Conservation (phyloP, 2,797 vertebrate species). For the Amblyopsis hoosieri region DNA sequence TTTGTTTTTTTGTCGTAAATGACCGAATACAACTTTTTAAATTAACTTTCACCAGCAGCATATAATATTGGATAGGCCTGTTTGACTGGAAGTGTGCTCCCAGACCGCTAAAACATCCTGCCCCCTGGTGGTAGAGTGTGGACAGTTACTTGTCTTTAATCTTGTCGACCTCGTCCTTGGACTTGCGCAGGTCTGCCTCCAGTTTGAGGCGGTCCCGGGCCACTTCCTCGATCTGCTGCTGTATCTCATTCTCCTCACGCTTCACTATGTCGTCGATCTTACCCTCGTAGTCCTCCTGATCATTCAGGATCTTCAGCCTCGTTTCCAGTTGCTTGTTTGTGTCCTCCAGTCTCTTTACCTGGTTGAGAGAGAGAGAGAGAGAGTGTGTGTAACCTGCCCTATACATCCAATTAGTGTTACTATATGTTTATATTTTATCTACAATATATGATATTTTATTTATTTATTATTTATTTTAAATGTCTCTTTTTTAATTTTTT, state of each 20-base stretch:
- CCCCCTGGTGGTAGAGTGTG: not conserved
- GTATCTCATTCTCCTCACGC: conserved; percentile 56
- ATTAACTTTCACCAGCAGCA: too few species aligned
- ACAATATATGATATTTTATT: too few species aligned
- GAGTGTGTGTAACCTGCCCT: too few species aligned
- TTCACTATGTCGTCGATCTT: conserved; percentile 65
- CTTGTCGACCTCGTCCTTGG: conserved; percentile 54
- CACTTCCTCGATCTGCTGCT: conserved; percentile 64
- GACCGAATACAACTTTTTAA: too few species aligned
- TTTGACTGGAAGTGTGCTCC: too few species aligned
- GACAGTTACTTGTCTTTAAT: conserved; percentile 63
- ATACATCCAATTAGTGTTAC: too few species aligned
- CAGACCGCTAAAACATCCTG: not conserved
- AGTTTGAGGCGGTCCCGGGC: conserved; percentile 66
- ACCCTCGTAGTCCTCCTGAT: conserved; percentile 68
- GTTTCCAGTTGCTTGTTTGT: conserved; percentile 72
- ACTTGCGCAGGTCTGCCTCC: conserved; percentile 53
- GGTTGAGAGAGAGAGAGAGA: not conserved
- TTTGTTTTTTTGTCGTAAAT: not conserved
- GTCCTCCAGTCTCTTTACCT: conserved; percentile 78
- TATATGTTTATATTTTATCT: too few species aligned
- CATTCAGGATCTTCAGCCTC: conserved; percentile 72
- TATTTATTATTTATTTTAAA: too few species aligned
- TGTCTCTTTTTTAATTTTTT: too few species aligned
- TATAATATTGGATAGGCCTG: too few species aligned